Base-by-base conservation (phyloP, 37 sponge, comb jelly and placozoan genomes). In the Corticium candelabrum region DNA sequence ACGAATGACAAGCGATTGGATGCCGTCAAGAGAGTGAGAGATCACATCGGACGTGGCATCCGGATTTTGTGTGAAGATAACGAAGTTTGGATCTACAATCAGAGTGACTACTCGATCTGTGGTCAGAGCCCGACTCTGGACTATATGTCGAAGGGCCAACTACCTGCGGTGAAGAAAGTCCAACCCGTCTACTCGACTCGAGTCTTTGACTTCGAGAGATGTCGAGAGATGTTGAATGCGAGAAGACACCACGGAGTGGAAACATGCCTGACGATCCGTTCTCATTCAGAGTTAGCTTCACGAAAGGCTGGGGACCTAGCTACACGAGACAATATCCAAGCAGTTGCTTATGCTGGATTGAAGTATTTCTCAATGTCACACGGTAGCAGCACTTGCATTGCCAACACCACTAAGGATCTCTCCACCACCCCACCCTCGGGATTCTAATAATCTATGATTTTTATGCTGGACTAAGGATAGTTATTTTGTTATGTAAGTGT, bases 301-400 rank as follows among this genome's bases (percentile, higher is more conserved):
- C 31, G 29, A 70, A 70, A 32, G 73, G 73, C 73, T 70, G 73
- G 73, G 73, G 73, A 4, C 73, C 73, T 7, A 5, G 35, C 31
- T 70, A 70, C 31, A 4, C 7, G 29, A 7, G 73, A 70, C 7
- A 29, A 32, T 5, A 70, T 4, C 5, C 21, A 5, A 70, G 29
- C 7, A 34, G 35, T 29, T 29, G 29, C 21, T 32, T 32, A 32
- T 70, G 73, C 31, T 70, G 73, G 73, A 29, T 70, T 34, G 73
- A 70, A 70, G 73, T 70, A 4, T 29, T 15, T 70, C 36, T 70
- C 31, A 50, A 50, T 50, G 62, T 50, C 15, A 11, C 11, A 50
- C 62, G 62, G 21, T 50, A n/a, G n/a, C n/a, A n/a, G n/a, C n/a
- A n/a, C n/a, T n/a, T n/a, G n/a, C n/a, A n/a, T n/a, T n/a, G n/a